Evolutionary conservation across 2,888 invertebrate genomes (phyloP), one percentile per base, ranked within the genome.

Genomic region (Ectemnius continuus): DNA sequence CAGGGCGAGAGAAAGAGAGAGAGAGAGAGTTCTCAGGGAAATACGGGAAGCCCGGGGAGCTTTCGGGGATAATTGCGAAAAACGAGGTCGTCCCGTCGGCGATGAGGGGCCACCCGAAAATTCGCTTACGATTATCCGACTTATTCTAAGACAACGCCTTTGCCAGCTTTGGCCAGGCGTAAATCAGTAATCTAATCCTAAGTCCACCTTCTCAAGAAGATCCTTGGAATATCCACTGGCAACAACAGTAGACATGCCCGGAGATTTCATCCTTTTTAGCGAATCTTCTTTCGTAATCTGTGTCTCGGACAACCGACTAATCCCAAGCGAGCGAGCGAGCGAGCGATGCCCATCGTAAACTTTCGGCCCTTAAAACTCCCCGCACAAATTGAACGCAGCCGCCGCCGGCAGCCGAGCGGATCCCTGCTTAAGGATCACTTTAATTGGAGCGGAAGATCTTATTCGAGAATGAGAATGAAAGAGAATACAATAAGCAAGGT

Each of bases 121-220:
- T 85, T 84, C 80, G 58, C 79, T 84, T 84, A 80, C 79, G 84
- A 83, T 88, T 84, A 87, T 87, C 85, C 86, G 75, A 76, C 85
- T 88, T 85, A 84, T 86, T 87, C 84, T 85, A 82, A 87, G 85
- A 89, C 83, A 87, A 86, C 85, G 70, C 84, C 85, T 82, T 76
- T 66, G n/a, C 61, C 16, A 36, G 20, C 8, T 57, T 13, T 14
- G 2, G 20, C 11, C 28, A 28, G 47, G 16, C n/a, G 58, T 69
- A 70, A 75, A 76, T 79, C 74, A 26, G 68, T 64, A 73, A 75
- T 78, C 66, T 84, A 79, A 81, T 82, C 80, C 75, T 80, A 78
- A 77, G 75, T 67, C 61, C 16, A 13, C 20, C 62, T 20, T 16
- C 56, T 23, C 47, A 14, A 63, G 64, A 71, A 18, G 36, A 36